These are phyloP conservation scores for Xenopus petersii DNA, from an alignment of 2,797 vertebrate genomes.

Conservation along the genomic window DNA sequence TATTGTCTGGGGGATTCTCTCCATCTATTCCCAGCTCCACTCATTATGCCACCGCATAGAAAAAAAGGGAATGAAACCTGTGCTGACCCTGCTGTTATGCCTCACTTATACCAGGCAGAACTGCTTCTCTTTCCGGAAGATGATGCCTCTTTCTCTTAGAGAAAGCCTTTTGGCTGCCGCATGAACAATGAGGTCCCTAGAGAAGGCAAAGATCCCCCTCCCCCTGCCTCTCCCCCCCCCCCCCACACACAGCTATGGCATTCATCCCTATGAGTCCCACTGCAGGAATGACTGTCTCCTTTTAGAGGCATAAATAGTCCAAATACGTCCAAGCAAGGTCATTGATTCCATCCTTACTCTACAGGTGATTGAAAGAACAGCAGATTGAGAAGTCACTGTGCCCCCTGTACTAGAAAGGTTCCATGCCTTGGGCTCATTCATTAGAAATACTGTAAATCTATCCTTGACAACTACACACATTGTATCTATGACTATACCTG, in stretches of 20 bases:
- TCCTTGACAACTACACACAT: no score
- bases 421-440: no score
- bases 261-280: constrained; percentile 8
- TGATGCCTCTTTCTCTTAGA: constrained; percentile 35
- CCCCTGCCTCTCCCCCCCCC: constrained; percentile 47
- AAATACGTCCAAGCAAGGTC: neutral
- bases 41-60: neutral
- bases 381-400: no score
- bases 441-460: no score
- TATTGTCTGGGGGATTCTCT: neutral
- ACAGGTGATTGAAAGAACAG: constrained; percentile 18
- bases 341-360: constrained; percentile 6
- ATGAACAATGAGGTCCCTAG: constrained; percentile 56
- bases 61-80: neutral
- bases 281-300: constrained; percentile 15
- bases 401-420: no score
- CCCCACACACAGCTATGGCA: constrained; percentile 31
- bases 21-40: neutral
- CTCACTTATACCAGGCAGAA: no score
- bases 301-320: constrained; percentile 5
- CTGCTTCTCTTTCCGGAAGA: neutral
- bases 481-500: no score
- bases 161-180: constrained; percentile 37
- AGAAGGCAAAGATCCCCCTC: constrained; percentile 33
- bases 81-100: no score